phyloP scores from a whole-genome alignment of 2,113 vertebrate species.

The Petrocephalus zakoni region DNA sequence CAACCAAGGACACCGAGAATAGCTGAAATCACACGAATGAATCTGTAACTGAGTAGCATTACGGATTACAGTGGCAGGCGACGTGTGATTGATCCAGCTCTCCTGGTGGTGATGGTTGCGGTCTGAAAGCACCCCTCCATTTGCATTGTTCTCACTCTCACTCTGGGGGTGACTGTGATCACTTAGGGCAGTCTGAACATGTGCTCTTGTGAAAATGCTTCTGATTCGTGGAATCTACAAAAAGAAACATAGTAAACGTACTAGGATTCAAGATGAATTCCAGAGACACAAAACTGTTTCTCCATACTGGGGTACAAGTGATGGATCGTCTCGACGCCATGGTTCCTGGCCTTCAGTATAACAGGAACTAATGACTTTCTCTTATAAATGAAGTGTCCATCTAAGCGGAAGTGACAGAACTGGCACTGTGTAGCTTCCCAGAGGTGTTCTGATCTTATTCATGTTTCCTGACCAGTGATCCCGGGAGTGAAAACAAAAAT shows the following conservation, averaged over 20 bases:
- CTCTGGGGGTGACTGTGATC: neutral
- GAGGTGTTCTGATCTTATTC: neutral
- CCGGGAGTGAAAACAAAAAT: neutral
- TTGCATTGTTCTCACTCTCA: neutral
- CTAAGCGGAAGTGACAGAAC: conserved; percentile 7
- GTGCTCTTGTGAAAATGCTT: neutral
- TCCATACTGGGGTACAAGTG: neutral
- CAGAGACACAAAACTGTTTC: neutral
- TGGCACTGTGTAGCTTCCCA: neutral
- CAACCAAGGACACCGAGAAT: neutral
- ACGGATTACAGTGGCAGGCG: neutral
- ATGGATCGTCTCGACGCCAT: neutral
- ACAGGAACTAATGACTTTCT: neutral
- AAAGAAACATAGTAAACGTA: neutral
- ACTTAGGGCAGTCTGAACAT: neutral
- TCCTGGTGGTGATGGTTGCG: neutral
- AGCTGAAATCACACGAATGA: neutral
- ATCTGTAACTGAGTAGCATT: neutral
- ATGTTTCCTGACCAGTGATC: neutral
- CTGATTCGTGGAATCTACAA: neutral
- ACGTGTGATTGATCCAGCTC: neutral
- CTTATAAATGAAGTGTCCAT: neutral
- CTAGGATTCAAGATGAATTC: neutral
- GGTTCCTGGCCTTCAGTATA: neutral
- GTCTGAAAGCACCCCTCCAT: neutral